These are phyloP conservation scores for Rhabditoides inermis DNA, from an alignment of 2,888 invertebrate species.

Conservation along the genomic window DNA sequence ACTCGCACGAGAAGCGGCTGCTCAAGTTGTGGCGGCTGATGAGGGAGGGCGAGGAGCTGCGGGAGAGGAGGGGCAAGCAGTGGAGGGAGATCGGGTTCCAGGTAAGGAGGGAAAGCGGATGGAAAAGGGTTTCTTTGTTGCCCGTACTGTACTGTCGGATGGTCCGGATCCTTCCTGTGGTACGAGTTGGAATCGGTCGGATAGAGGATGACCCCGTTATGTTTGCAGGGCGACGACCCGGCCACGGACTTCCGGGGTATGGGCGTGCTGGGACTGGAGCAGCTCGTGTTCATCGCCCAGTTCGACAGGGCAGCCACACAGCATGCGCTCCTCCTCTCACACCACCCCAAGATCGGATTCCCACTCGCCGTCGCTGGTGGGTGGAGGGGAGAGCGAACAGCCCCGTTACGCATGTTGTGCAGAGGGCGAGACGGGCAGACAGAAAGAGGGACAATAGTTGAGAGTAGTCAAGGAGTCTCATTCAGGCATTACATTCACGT, in stretches of 20 bases:
- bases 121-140: slow-evolving; percentile 1
- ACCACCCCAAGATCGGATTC: slow-evolving; percentile 26
- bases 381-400: too few relatives aligned
- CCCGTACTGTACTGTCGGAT: background rate
- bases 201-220: too few relatives aligned
- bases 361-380: slow-evolving; percentile 10
- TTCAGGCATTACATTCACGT: slow-evolving; percentile 83
- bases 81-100: slow-evolving; percentile 89
- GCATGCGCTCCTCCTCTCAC: slow-evolving; percentile 22
- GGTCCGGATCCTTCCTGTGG: background rate
- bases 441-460: too few relatives aligned
- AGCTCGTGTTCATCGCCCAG: slow-evolving; percentile 64
- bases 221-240: slow-evolving; percentile 75
- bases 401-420: too few relatives aligned
- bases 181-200: too few relatives aligned
- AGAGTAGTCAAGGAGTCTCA: too few relatives aligned
- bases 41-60: slow-evolving; percentile 68
- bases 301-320: slow-evolving; percentile 18
- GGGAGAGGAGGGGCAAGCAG: slow-evolving; percentile 73
- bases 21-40: slow-evolving; percentile 69
- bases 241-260: slow-evolving; percentile 96
- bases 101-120: slow-evolving; percentile 8
- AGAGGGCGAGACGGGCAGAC: too few relatives aligned
- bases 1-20: slow-evolving; percentile 24
- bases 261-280: slow-evolving; percentile 86